These are phyloP conservation scores for Ophion obscuratus DNA, from an alignment of 2,888 invertebrate genomes.

Conservation along the genomic window DNA sequence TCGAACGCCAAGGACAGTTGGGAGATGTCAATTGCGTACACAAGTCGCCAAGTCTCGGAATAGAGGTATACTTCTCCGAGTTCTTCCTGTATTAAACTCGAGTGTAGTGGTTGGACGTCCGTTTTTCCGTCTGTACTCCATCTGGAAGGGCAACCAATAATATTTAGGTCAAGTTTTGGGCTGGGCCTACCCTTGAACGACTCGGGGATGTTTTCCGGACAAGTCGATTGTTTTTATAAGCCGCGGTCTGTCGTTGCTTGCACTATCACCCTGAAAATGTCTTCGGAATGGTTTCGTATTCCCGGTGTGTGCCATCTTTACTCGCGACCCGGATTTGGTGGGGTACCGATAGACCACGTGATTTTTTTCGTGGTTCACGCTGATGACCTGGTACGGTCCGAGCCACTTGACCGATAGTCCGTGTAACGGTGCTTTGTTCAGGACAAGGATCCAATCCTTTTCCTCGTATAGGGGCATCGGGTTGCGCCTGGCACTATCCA, in stretches of 20 bases:
- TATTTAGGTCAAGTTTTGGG: not conserved
- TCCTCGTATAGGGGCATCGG: slow-evolving; percentile 21
- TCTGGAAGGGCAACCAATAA: not conserved
- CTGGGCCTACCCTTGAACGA: not conserved
- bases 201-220: not conserved
- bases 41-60: slow-evolving; percentile 13
- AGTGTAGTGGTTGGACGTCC: slow-evolving; percentile 9
- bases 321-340: slow-evolving; percentile 10
- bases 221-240: slow-evolving; percentile 21
- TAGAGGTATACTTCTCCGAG: slow-evolving; percentile 23
- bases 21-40: slow-evolving; percentile 12
- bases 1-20: not conserved
- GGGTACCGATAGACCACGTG: slow-evolving; percentile 18
- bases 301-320: slow-evolving; percentile 16
- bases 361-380: slow-evolving; percentile 29
- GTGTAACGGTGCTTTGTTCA: slow-evolving; percentile 20
- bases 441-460: slow-evolving; percentile 24
- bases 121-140: slow-evolving; percentile 5
- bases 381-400: slow-evolving; percentile 19
- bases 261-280: not conserved
- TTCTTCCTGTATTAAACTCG: slow-evolving; percentile 20
- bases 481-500: slow-evolving; percentile 22
- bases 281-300: slow-evolving; percentile 23
- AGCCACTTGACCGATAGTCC: slow-evolving; percentile 29
- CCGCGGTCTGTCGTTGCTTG: not conserved